Evolutionary conservation across 2,888 invertebrate genomes (phyloP), one percentile per base, ranked within the genome.

Genomic region (Timema cristinae): DNA sequence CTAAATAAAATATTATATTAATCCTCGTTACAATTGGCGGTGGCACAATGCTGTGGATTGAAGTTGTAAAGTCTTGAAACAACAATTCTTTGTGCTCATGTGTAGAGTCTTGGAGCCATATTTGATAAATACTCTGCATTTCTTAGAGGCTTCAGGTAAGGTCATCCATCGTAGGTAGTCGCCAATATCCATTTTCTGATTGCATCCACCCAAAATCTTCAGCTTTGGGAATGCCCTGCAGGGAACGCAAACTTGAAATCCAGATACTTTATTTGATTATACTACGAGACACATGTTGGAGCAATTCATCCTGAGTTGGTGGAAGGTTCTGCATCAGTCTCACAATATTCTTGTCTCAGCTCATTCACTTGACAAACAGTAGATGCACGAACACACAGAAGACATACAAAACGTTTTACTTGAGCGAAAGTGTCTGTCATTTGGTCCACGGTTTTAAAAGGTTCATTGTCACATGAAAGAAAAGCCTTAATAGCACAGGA

Each of bases 161-260:
- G 13, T 56, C 7, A 13, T 56, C 13, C 7, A 56, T 7, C 56
- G 2, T 56, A n/a, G n/a, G n/a, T n/a, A 16, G 56, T 56, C 6
- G 4, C 56, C 5, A 56, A 11, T 56, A 15, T 56, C 56, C 56
- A 56, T 56, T 2, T 0, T 56, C 56, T 56, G 56, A 56, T 56
- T 7, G 4, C 56, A 56, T 56, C 56, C 56, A 56, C n/a, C 56
- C 56, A 56, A 56, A 56, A 56, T 56, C 56, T 56, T 56, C 13
- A 10, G 56, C 11, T 8, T 2, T 56, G 7, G 10, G 13, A 56
- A 56, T 56, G 9, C 6, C 6, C 56, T 56, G 56, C 7, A 56
- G 7, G 8, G 56, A 8, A 56, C 16, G 1, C 16, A 56, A 13
- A 6, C 56, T 11, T 56, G 56, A 56, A 56, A 13, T 10, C 56